Conservation (phyloP, 1,140 invertebrate genomes). For the Ruditapes philippinarum region DNA sequence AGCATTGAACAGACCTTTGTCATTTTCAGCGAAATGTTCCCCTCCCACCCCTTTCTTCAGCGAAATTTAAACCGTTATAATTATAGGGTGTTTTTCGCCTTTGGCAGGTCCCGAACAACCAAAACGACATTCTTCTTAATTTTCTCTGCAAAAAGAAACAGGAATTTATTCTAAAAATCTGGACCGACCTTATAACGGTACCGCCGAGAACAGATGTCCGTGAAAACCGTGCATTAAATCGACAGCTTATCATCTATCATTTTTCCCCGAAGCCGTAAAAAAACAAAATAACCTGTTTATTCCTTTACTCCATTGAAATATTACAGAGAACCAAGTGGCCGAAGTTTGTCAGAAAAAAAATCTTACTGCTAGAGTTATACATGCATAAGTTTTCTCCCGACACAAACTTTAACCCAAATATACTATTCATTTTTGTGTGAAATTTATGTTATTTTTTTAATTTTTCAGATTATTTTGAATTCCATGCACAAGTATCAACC, state of each 20-base stretch:
- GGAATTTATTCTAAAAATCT: constrained; percentile 53
- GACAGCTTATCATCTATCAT: constrained; percentile 56
- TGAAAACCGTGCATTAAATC: background rate
- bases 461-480: constrained; percentile 96
- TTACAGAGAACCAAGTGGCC: no score
- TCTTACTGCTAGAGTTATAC: no score
- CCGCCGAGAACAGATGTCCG: constrained; percentile 54
- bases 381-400: no score
- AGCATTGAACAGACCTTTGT: constrained; percentile 45
- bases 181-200: constrained; percentile 45
- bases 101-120: constrained; percentile 38
- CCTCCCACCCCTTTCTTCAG: constrained; percentile 58
- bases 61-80: constrained; percentile 70
- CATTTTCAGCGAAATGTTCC: constrained; percentile 33
- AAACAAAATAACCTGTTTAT: no score
- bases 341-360: no score
- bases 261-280: no score
- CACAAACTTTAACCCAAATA: no score
- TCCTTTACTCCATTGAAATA: no score
- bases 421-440: no score
- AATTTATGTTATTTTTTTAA: background rate
- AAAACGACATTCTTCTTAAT: constrained; percentile 64
- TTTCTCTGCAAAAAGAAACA: background rate
- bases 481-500: constrained; percentile 99
- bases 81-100: constrained; percentile 50